These are phyloP conservation scores for Trichogramma evanescens DNA, from an alignment of 2,888 invertebrate genomes.

Conservation along the genomic window DNA sequence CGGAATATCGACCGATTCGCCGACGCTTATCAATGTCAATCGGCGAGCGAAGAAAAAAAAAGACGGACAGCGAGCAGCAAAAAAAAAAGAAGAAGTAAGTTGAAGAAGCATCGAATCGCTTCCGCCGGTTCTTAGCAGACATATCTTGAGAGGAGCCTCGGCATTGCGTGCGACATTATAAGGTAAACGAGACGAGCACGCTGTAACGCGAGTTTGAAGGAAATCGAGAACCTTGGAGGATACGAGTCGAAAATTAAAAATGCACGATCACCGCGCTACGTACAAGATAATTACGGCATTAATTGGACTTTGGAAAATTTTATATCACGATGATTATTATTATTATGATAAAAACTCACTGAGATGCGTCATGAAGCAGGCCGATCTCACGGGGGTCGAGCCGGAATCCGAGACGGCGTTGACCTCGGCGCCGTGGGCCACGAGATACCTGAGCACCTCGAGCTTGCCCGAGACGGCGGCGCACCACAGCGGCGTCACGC, in stretches of 20 bases:
- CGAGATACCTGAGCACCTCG: constrained; percentile 68
- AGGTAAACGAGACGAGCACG: background rate
- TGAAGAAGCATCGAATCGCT: constrained; percentile 11
- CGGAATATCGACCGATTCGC: background rate
- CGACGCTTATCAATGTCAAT: constrained; percentile 18
- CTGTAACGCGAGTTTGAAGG: background rate
- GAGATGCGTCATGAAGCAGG: constrained; percentile 86
- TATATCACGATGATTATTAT: background rate
- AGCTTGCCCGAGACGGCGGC: constrained; percentile 82
- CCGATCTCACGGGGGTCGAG: constrained; percentile 82
- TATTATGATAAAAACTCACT: constrained; percentile 50
- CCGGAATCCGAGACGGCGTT: constrained; percentile 83
- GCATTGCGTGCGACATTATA: too few relatives aligned
- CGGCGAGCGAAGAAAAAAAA: too few relatives aligned
- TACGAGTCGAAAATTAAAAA: background rate
- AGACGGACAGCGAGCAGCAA: too few relatives aligned
- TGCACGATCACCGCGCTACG: background rate
- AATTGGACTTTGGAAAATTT: background rate
- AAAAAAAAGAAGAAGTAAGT: background rate
- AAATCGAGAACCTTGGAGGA: background rate
- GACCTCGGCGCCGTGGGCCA: constrained; percentile 75
- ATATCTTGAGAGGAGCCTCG: background rate
- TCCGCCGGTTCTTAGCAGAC: background rate
- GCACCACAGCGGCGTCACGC: constrained; percentile 86
- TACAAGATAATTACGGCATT: background rate